phyloP scores from a whole-genome alignment of 2,113 vertebrate genomes.

The Gallinago jamesoni region DNA sequence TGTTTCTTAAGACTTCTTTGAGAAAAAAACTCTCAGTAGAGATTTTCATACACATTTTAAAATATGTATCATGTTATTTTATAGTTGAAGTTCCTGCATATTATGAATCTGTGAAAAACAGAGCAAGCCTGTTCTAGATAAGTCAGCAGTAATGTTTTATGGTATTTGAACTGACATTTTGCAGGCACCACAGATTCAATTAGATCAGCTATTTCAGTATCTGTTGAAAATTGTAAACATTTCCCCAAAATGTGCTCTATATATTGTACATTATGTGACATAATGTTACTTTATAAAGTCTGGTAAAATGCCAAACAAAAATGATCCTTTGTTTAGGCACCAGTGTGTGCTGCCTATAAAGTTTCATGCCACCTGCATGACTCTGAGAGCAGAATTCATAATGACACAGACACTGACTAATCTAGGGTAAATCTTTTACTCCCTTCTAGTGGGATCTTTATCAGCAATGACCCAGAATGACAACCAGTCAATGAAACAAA shows the following conservation, averaged over 20 bases:
- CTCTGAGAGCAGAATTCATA: constrained; percentile 38
- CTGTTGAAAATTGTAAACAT: constrained; percentile 9
- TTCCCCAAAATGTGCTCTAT: not conserved
- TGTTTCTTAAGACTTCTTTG: not conserved
- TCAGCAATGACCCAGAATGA: constrained; percentile 55
- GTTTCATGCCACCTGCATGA: constrained; percentile 21
- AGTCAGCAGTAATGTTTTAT: constrained; percentile 27
- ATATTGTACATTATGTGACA: not conserved
- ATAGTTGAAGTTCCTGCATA: not conserved
- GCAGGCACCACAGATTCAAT: constrained; percentile 44
- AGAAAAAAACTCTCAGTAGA: not conserved
- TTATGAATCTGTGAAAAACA: constrained; percentile 14
- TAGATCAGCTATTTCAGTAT: constrained; percentile 45
- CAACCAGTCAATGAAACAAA: constrained; percentile 34
- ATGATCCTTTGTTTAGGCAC: not conserved
- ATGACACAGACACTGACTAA: constrained; percentile 3
- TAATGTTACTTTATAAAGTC: not conserved
- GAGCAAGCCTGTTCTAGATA: not conserved
- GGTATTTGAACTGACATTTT: constrained; percentile 33
- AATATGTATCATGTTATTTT: not conserved
- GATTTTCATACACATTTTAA: not conserved
- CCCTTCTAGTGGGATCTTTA: constrained; percentile 14
- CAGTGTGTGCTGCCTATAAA: not conserved
- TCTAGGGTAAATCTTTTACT: constrained; percentile 29
- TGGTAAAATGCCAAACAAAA: not conserved